Evolutionary conservation across 2,888 invertebrate species (phyloP).

Genomic region (Plebejus anna): DNA sequence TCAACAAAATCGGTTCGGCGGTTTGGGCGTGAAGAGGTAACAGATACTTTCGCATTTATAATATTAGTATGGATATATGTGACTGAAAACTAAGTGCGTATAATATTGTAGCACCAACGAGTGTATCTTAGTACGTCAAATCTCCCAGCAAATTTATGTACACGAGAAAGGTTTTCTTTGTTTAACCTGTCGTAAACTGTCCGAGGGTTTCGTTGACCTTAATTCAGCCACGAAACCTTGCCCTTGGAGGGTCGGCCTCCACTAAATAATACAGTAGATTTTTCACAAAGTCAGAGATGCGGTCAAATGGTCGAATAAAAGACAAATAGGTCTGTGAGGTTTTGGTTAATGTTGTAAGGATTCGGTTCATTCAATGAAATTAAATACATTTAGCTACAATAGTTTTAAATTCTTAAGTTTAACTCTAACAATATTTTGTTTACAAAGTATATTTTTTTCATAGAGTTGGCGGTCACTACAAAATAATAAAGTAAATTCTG

Average conservation of each 20-base stretch:
- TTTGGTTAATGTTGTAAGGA: neutral
- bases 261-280: neutral
- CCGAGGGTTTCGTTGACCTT: slow-evolving; percentile 4
- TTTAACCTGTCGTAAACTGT: slow-evolving; percentile 12
- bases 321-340: neutral
- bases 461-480: too few species aligned
- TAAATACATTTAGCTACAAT: neutral
- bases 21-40: too few species aligned
- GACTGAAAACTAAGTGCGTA: too few species aligned
- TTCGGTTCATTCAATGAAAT: neutral
- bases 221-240: neutral
- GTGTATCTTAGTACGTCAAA: neutral
- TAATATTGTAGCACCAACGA: neutral
- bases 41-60: too few species aligned
- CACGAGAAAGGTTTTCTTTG: slow-evolving; percentile 13
- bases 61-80: too few species aligned
- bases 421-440: too few species aligned
- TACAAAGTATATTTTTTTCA: too few species aligned
- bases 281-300: neutral
- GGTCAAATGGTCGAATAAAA: neutral
- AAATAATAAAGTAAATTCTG: too few species aligned
- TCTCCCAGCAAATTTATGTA: neutral
- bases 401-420: too few species aligned
- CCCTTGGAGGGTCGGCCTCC: neutral
- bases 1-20: too few species aligned